phyloP scores from a whole-genome alignment of 2,797 vertebrate genomes.

The Lithobates pipiens region DNA sequence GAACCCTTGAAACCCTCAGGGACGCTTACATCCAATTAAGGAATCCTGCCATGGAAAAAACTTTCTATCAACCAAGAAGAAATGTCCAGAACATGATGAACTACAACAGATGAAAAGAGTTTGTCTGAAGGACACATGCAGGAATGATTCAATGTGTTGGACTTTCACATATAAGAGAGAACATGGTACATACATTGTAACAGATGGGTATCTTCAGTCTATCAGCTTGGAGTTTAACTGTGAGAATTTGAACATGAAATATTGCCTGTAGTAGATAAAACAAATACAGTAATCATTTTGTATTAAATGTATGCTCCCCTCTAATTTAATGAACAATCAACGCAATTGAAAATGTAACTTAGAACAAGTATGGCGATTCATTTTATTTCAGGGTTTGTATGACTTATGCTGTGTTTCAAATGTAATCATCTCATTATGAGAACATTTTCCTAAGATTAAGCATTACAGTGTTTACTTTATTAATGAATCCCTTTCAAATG shows the following conservation, averaged over 20 bases:
- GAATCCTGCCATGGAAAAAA: neutral
- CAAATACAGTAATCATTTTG: neutral
- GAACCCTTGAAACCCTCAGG: neutral
- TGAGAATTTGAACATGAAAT: constrained; percentile 3
- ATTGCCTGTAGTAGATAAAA: neutral
- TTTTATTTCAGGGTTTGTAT: neutral
- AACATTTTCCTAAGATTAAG: neutral
- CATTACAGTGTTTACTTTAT: neutral
- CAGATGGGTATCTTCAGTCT: neutral
- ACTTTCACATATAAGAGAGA: neutral
- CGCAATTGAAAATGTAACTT: neutral
- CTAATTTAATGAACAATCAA: neutral
- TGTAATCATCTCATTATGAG: neutral
- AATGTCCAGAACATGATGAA: neutral
- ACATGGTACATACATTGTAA: neutral
- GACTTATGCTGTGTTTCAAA: neutral
- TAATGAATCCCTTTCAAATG: neutral
- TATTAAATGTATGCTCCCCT: neutral
- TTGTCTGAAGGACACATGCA: neutral
- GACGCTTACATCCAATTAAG: neutral
- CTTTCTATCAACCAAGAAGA: neutral
- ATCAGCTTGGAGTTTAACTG: neutral
- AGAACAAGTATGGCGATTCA: neutral
- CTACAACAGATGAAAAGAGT: neutral
- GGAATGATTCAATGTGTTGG: neutral